These are phyloP conservation scores for Psittacula derbiana DNA, from an alignment of 2,797 vertebrate genomes.

Conservation along the genomic window DNA sequence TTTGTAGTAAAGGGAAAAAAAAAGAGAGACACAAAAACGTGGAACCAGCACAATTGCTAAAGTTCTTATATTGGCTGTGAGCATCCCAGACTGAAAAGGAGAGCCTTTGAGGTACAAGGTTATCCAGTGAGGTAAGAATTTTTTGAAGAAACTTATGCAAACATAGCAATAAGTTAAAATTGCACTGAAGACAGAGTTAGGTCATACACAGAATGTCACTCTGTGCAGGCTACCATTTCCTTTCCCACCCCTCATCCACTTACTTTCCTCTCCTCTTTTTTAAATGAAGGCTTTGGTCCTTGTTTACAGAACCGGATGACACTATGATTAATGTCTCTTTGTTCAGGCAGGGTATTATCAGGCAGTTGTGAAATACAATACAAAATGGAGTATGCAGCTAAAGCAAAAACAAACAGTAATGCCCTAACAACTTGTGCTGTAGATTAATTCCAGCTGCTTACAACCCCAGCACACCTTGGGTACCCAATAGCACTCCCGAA, in stretches of 20 bases:
- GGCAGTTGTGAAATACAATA: conserved; percentile 41
- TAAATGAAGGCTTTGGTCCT: conserved; percentile 11
- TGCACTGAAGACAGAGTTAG: background rate
- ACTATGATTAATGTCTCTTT: background rate
- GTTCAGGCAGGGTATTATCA: conserved; percentile 9
- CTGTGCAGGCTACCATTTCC: background rate
- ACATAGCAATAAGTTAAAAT: background rate
- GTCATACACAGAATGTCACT: background rate
- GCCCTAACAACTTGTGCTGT: background rate
- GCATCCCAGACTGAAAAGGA: background rate
- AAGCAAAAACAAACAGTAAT: conserved; percentile 19
- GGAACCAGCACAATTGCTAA: background rate
- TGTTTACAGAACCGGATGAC: conserved; percentile 11
- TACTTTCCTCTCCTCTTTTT: conserved; percentile 2
- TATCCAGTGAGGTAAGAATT: background rate
- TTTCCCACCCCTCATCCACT: background rate
- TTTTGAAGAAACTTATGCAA: background rate
- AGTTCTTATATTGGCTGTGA: background rate
- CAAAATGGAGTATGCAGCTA: conserved; percentile 40
- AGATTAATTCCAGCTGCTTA: conserved; percentile 41
- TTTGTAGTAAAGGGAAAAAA: background rate
- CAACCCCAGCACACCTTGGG: background rate
- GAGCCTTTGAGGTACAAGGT: background rate
- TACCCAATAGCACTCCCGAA: background rate
- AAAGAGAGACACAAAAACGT: background rate